Base-by-base conservation (phyloP, 2,113 vertebrate species). In the Charina bottae region DNA sequence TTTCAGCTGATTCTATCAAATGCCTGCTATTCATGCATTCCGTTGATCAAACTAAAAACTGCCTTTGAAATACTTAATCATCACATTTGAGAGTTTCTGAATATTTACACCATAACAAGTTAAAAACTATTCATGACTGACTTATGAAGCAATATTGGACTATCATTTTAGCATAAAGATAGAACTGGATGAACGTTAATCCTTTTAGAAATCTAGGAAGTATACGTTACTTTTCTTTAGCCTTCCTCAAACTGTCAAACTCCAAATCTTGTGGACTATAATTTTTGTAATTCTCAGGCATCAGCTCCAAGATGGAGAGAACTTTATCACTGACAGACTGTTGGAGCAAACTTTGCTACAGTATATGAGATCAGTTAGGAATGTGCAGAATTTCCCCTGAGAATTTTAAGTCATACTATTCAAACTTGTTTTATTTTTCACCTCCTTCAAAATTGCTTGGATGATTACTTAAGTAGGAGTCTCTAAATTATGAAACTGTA, bases 21-120 rank as follows among this genome's bases (percentile, higher is more conserved):
- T 94, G 55, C 97, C 95, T 90, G 95, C 96, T 97, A 96, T 92
- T 97, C 96, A 95, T 96, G 95, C 95, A 97, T 97, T 97, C 96
- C 97, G 96, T 97, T 97, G 97, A 98, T 96, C 97, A 94, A 95
- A 97, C 97, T 97, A 97, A 97, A 92, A 97, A 93, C 58, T 96
- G 58, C 84, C 88, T 97, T 97, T 97, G 46, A 95, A 97, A 94
- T 93, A 96, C 95, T 97, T 97, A 97, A 97, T 97, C 94, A 97
- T 96, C 96, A 62, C 87, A 94, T 96, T 97, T 95, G 83, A 59
- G 92, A 46, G 89, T 68, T 7, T 95, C 53, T 89, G 17, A 93
- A 96, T 95, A 62, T 89, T 84, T 95, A 33, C 93, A 95, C 93
- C 84, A 0, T 90, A 19, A 17, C 64, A 72, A 95, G 86, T 93